Conservation (phyloP, 2,113 vertebrate species). For the Motacilla tschutschensis region DNA sequence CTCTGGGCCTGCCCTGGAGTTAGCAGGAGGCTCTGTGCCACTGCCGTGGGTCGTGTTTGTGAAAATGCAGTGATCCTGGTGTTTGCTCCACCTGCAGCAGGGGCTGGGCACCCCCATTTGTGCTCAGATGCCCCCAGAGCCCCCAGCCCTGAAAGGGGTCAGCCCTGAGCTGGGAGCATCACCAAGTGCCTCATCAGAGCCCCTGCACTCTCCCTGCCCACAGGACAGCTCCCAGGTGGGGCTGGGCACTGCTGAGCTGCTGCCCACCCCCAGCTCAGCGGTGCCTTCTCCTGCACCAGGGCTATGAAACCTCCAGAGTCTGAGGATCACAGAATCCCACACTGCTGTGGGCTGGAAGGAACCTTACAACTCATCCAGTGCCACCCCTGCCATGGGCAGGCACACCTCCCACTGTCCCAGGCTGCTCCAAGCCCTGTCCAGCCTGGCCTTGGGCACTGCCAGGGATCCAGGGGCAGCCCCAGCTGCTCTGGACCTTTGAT, state of each 20-base stretch:
- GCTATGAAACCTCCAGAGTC: background rate
- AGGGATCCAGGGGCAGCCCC: background rate
- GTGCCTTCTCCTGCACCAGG: background rate
- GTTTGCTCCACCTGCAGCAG: fast-evolving
- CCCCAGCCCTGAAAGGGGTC: fast-evolving
- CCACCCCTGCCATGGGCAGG: background rate
- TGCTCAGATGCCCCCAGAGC: background rate
- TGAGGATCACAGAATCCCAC: background rate
- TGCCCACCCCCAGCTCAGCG: background rate
- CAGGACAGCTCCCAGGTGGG: fast-evolving
- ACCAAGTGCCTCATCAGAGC: background rate
- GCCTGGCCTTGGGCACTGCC: fast-evolving
- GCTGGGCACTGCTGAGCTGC: background rate
- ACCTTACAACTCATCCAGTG: background rate
- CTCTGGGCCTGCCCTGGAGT: background rate
- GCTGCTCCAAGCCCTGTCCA: background rate
- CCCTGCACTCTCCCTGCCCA: fast-evolving
- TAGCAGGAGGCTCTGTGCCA: background rate
- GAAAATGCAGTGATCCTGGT: background rate
- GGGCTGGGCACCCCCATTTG: too few relatives aligned
- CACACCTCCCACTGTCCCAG: background rate
- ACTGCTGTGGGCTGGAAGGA: background rate
- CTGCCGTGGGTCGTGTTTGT: background rate
- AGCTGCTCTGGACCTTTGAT: background rate
- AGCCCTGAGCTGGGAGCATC: background rate